phyloP scores from a whole-genome alignment of 2,888 invertebrate species.

The Drosophila buzzatii region DNA sequence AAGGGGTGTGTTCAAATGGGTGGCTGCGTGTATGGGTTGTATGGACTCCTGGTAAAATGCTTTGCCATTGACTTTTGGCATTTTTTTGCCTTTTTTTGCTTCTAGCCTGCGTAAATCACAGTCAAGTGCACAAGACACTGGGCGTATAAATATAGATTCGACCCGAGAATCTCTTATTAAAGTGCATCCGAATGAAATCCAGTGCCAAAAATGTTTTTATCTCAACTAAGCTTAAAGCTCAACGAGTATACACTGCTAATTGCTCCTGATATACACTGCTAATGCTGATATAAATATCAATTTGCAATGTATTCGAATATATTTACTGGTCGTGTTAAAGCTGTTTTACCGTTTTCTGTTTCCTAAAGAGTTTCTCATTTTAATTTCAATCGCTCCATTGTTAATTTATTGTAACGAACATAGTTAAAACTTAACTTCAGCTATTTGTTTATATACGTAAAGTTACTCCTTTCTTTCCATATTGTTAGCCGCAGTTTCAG shows the following conservation, averaged over 20 bases:
- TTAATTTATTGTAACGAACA: conserved; percentile 66
- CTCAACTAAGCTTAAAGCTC: background rate
- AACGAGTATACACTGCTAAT: background rate
- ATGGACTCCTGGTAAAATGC: conserved; percentile 28
- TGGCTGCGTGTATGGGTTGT: conserved; percentile 6
- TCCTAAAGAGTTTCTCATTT: background rate
- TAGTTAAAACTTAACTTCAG: conserved; percentile 65
- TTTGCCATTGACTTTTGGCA: conserved; percentile 48
- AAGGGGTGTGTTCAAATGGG: conserved; percentile 1
- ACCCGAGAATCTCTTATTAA: conserved; percentile 58
- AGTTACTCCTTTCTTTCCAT: conserved; percentile 16
- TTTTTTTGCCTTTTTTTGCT: conserved; percentile 39
- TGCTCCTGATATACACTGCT: background rate
- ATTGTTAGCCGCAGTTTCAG: conserved; percentile 32
- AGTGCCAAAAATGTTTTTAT: background rate
- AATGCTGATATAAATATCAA: background rate
- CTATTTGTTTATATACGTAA: conserved; percentile 53
- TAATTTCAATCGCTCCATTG: conserved; percentile 24
- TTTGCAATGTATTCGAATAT: background rate
- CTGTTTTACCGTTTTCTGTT: too few species aligned
- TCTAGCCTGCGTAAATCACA: conserved; percentile 67
- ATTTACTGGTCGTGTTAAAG: background rate
- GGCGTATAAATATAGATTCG: conserved; percentile 41
- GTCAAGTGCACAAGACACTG: conserved; percentile 70
- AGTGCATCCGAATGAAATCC: conserved; percentile 40